Evolutionary conservation across 2,113 vertebrate species (phyloP).

Genomic region (Eolophus roseicapilla): DNA sequence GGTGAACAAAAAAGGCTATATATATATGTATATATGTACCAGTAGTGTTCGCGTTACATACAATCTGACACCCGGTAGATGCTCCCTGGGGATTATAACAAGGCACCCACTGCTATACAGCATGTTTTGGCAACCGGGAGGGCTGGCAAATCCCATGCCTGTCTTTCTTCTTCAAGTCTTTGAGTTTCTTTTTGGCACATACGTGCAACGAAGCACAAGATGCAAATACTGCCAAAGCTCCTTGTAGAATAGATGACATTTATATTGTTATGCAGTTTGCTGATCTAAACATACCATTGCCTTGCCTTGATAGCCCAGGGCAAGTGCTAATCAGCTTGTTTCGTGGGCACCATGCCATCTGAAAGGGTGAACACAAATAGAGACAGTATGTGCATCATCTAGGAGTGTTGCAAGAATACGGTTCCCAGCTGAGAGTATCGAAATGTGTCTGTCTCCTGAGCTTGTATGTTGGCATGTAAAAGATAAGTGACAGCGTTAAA

Average conservation of each 20-base stretch:
- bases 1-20: neutral
- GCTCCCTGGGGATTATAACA: conserved; percentile 8
- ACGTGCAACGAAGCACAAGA: neutral
- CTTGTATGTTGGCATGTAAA: neutral
- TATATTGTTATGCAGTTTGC: conserved; percentile 62
- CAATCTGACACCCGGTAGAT: neutral
- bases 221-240: conserved; percentile 44
- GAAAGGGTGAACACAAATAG: conserved; percentile 48
- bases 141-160: conserved; percentile 6
- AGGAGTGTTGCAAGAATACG: conserved; percentile 12
- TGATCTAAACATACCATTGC: conserved; percentile 64
- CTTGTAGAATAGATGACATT: conserved; percentile 52
- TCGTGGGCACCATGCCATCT: conserved; percentile 44
- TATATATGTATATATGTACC: neutral
- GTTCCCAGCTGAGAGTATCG: conserved; percentile 39
- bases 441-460: conserved; percentile 45
- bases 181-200: conserved; percentile 20
- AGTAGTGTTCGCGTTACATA: neutral
- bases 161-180: conserved; percentile 18
- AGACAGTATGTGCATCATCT: conserved; percentile 50
- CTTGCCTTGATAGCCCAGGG: conserved; percentile 62
- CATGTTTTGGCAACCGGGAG: conserved; percentile 3
- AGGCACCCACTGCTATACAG: conserved; percentile 9
- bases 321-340: conserved; percentile 56
- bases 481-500: neutral